Percentiles rank a stretch among this genome's conserved stretches.
Evolutionary conservation across 1,140 invertebrate species (phyloP).

Genomic region (Sarcophaga bullata): DNA sequence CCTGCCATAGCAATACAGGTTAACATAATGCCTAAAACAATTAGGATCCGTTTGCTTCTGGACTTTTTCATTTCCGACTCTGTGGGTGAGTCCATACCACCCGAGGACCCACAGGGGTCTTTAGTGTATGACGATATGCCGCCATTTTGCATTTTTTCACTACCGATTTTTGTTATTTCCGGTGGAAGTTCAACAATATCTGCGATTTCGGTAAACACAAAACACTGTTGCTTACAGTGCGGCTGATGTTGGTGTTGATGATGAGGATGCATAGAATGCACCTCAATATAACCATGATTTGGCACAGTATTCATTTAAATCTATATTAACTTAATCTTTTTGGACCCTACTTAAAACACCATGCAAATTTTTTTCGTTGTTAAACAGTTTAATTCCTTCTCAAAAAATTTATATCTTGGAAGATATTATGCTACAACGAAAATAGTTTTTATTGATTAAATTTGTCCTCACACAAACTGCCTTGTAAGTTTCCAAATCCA

Average conservation of each 20-base stretch:
- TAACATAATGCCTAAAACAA: conserved; percentile 55
- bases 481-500: not conserved
- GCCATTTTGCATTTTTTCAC: conserved; percentile 60
- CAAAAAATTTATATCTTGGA: not conserved
- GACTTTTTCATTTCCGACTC: conserved; percentile 45
- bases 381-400: not conserved
- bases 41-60: conserved; percentile 55
- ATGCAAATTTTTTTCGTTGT: not conserved
- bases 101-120: conserved; percentile 26
- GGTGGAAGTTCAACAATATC: conserved; percentile 62
- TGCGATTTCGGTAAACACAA: conserved; percentile 64
- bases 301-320: conserved; percentile 60
- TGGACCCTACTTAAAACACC: too few species aligned
- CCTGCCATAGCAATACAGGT: conserved; percentile 63
- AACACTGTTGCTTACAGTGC: conserved; percentile 64
- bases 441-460: not conserved
- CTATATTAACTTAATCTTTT: not conserved
- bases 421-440: not conserved
- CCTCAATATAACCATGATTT: conserved; percentile 62
- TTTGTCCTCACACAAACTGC: too few species aligned
- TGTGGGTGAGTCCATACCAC: conserved; percentile 32
- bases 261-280: conserved; percentile 51
- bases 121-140: conserved; percentile 53
- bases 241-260: conserved; percentile 56
- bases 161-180: conserved; percentile 62